Evolutionary conservation across 2,888 invertebrate genomes (phyloP).

Genomic region (Electrophaes corylata): DNA sequence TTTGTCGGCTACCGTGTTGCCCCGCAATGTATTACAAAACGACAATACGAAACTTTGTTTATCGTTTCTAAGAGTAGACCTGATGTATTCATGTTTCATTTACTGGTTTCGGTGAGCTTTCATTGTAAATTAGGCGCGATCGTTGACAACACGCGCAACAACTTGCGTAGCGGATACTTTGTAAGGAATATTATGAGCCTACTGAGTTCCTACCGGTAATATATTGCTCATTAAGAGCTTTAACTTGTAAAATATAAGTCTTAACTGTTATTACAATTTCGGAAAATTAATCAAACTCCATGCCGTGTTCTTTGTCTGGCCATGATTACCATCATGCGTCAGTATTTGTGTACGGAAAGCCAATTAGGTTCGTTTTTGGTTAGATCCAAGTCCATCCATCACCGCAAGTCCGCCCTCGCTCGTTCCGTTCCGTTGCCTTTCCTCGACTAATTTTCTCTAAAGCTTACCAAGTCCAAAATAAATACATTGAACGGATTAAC

Average conservation of each 20-base stretch:
- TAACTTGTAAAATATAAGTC: slow-evolving; percentile 47
- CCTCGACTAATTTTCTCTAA: slow-evolving; percentile 42
- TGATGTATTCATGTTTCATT: slow-evolving; percentile 76
- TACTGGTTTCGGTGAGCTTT: slow-evolving; percentile 75
- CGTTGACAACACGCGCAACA: slow-evolving; percentile 53
- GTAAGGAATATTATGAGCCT: slow-evolving; percentile 64
- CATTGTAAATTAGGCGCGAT: slow-evolving; percentile 73
- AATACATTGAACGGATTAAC: slow-evolving; percentile 5
- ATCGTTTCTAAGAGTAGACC: no score
- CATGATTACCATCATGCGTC: slow-evolving; percentile 58
- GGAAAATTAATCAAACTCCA: slow-evolving; percentile 32
- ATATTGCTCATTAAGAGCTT: slow-evolving; percentile 70
- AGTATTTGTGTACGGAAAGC: slow-evolving; percentile 64
- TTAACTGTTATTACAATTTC: slow-evolving; percentile 42
- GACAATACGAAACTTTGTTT: no score
- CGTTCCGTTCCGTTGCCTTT: slow-evolving; percentile 60
- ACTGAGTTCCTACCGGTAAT: slow-evolving; percentile 63
- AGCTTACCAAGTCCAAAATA: slow-evolving; percentile 14
- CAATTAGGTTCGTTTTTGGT: slow-evolving; percentile 78
- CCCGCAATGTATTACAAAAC: no score
- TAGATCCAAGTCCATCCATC: slow-evolving; percentile 71
- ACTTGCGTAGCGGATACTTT: slow-evolving; percentile 71
- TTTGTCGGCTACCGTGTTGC: no score
- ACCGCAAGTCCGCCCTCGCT: slow-evolving; percentile 65
- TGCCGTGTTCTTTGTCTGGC: slow-evolving; percentile 38